phyloP scores from a whole-genome alignment of 2,888 invertebrate species.

The Cerceris rybyensis region DNA sequence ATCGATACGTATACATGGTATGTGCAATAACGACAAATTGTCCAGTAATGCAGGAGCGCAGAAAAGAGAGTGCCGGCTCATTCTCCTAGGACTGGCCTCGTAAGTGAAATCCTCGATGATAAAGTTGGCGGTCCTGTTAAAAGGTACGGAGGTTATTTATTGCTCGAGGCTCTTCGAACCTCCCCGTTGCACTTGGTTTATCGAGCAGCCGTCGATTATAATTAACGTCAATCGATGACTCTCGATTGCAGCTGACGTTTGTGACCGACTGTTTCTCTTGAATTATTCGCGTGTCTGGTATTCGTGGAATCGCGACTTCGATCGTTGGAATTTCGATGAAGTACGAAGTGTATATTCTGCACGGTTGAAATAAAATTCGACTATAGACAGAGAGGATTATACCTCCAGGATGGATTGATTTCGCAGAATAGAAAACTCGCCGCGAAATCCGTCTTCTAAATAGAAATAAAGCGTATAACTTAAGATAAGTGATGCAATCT shows the following conservation, averaged over 20 bases:
- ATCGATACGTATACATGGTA: conserved; percentile 11
- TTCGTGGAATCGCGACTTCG: background rate
- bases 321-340: background rate
- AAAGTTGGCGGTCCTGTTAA: background rate
- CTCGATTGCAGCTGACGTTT: conserved; percentile 2
- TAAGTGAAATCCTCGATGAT: conserved; percentile 39
- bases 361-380: background rate
- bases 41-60: conserved; percentile 53
- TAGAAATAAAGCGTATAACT: conserved; percentile 46
- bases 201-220: conserved; percentile 20
- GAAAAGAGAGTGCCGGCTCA: conserved; percentile 68
- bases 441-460: conserved; percentile 55
- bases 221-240: conserved; percentile 18
- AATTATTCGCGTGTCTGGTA: background rate
- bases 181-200: conserved; percentile 11
- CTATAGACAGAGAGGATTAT: no score
- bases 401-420: no score
- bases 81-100: conserved; percentile 64
- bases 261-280: conserved; percentile 16
- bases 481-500: conserved; percentile 44
- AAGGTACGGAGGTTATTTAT: conserved; percentile 9
- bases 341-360: background rate
- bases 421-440: conserved; percentile 19
- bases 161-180: background rate
- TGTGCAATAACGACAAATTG: conserved; percentile 50